Percentiles rank a stretch among this genome's conserved stretches.
phyloP scores from a whole-genome alignment of 2,113 vertebrate species.

The Lota lota region DNA sequence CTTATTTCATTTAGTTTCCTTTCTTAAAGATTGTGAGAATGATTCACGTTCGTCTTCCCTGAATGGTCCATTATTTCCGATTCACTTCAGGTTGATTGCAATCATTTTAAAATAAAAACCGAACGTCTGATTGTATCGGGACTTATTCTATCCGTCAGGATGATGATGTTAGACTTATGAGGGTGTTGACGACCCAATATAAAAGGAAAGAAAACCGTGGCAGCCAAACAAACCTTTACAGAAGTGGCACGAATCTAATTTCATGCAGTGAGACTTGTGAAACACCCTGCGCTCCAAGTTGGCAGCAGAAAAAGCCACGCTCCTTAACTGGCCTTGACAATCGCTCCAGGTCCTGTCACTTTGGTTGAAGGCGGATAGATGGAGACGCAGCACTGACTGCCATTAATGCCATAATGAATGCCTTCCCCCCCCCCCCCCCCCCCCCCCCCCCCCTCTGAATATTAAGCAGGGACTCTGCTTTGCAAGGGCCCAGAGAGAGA shows the following conservation, averaged over 20 bases:
- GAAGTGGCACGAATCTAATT: constrained; percentile 58
- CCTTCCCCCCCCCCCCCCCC: constrained; percentile 18
- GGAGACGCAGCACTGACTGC: constrained; percentile 33
- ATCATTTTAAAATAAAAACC: too few relatives aligned
- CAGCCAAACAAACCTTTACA: neutral
- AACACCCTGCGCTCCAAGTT: constrained; percentile 43
- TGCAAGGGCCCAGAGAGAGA: constrained; percentile 19
- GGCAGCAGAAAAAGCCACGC: constrained; percentile 51
- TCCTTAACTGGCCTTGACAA: constrained; percentile 45
- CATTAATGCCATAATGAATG: constrained; percentile 56
- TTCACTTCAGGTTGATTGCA: too few relatives aligned
- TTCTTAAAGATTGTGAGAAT: constrained; percentile 36
- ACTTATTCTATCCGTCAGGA: constrained; percentile 16
- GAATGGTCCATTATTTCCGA: constrained; percentile 42
- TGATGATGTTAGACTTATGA: constrained; percentile 1
- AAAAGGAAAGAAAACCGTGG: constrained; percentile 18
- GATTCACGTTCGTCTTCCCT: constrained; percentile 40
- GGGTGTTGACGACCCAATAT: too few relatives aligned
- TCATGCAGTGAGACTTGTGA: constrained; percentile 40
- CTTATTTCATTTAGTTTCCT: constrained; percentile 43
- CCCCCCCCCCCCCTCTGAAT: constrained; percentile 38
- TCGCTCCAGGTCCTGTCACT: constrained; percentile 50
- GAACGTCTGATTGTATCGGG: constrained; percentile 14
- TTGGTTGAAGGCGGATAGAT: constrained; percentile 50
- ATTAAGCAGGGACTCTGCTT: constrained; percentile 38